Conservation (phyloP, 2,888 invertebrate genomes). For the Apomyelois bistriatella region DNA sequence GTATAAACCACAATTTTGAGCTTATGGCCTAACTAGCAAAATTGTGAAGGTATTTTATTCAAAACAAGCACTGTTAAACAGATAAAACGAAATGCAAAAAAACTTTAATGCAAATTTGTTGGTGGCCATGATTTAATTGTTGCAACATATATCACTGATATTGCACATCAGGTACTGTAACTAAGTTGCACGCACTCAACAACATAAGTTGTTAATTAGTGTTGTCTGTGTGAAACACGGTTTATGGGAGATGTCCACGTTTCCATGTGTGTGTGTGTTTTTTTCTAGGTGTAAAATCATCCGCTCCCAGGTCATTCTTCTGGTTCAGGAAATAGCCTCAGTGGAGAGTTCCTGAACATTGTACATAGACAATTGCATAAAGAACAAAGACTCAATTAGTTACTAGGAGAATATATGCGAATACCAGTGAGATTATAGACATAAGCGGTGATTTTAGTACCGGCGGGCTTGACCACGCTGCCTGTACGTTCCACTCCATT, state of each 20-base stretch:
- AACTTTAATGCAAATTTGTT: background rate
- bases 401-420: constrained; percentile 66
- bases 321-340: constrained; percentile 78
- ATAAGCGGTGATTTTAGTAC: constrained; percentile 77
- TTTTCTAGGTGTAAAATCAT: constrained; percentile 79
- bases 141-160: constrained; percentile 6
- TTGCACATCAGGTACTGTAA: constrained; percentile 24
- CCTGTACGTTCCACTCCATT: constrained; percentile 69
- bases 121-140: background rate
- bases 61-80: background rate
- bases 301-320: constrained; percentile 79
- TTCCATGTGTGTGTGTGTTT: constrained; percentile 66
- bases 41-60: background rate
- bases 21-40: constrained; percentile 1
- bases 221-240: constrained; percentile 29
- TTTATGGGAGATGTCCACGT: constrained; percentile 57
- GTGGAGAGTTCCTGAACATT: constrained; percentile 70
- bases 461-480: constrained; percentile 67
- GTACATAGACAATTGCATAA: constrained; percentile 70
- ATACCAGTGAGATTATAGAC: constrained; percentile 78
- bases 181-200: constrained; percentile 27
- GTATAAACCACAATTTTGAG: background rate
- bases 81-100: background rate
- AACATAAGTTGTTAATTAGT: constrained; percentile 17
- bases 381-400: constrained; percentile 79